phyloP scores from a whole-genome alignment of 2,113 vertebrate species.

The Montifringilla adamsi region DNA sequence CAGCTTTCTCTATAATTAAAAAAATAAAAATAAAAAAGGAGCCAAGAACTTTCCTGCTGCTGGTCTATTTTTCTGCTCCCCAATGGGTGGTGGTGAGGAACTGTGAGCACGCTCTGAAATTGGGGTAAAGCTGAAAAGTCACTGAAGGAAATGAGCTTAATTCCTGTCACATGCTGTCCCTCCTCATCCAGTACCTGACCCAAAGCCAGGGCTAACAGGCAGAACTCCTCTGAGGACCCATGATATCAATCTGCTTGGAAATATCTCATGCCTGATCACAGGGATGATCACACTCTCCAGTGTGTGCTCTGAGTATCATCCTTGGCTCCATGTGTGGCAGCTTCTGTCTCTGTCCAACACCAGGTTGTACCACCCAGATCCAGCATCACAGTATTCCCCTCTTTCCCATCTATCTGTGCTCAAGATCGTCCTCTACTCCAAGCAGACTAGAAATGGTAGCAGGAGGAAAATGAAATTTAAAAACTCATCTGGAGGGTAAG shows the following conservation, averaged over 20 bases:
- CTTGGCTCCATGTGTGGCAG: background rate
- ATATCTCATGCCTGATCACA: background rate
- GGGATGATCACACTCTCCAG: background rate
- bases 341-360: background rate
- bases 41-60: background rate
- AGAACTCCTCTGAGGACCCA: background rate
- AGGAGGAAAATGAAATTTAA: background rate
- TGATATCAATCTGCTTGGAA: background rate
- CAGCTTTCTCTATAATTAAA: background rate
- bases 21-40: background rate
- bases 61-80: background rate
- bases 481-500: background rate
- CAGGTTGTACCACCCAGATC: background rate
- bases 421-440: background rate
- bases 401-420: background rate
- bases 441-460: background rate
- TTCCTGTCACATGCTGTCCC: background rate
- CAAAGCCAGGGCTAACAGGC: background rate
- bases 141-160: background rate
- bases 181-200: background rate
- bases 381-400: background rate
- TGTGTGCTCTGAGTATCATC: background rate
- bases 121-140: background rate
- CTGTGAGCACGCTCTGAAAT: background rate
- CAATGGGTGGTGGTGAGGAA: background rate